A percentile compares a stretch with the other conserved stretches of the same genome.
These are phyloP conservation scores for Cololabis saira DNA, from an alignment of 2,113 vertebrate species.

Conservation along the genomic window DNA sequence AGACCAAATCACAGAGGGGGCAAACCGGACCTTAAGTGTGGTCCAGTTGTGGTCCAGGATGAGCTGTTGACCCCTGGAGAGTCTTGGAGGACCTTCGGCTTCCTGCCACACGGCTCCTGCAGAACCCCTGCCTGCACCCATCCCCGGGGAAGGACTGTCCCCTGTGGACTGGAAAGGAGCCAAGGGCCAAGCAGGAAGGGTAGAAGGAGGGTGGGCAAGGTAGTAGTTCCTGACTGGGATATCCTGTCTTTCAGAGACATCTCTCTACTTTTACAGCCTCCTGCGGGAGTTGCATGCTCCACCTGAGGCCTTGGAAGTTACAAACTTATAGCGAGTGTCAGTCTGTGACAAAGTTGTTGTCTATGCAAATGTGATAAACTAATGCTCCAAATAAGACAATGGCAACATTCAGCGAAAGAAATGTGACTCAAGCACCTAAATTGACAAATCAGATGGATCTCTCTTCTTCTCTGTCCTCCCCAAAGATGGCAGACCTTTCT, in stretches of 20 bases:
- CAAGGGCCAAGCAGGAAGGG: slow-evolving; percentile 67
- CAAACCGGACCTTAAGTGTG: slow-evolving; percentile 50
- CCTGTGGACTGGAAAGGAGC: slow-evolving; percentile 68
- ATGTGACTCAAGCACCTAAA: slow-evolving; percentile 50
- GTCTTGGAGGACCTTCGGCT: slow-evolving; percentile 74
- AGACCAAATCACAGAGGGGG: slow-evolving; percentile 25
- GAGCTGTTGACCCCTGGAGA: slow-evolving; percentile 66
- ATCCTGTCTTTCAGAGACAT: slow-evolving; percentile 80
- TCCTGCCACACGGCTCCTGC: slow-evolving; percentile 60
- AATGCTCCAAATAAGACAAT: neutral
- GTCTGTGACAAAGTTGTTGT: too few species aligned
- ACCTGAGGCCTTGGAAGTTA: slow-evolving; percentile 23
- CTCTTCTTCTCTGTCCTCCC: slow-evolving; percentile 18
- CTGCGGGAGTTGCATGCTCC: slow-evolving; percentile 21
- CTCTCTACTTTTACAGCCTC: slow-evolving; percentile 29
- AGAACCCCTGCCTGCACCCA: slow-evolving; percentile 26
- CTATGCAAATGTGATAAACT: neutral
- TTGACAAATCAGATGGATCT: slow-evolving; percentile 36
- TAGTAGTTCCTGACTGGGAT: slow-evolving; percentile 76
- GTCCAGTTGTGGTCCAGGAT: slow-evolving; percentile 28
- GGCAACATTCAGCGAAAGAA: neutral
- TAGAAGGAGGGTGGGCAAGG: slow-evolving; percentile 24
- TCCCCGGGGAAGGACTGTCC: slow-evolving; percentile 49
- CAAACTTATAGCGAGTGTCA: too few species aligned
- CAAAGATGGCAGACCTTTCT: slow-evolving; percentile 52